Evolutionary conservation across 1,140 invertebrate species (phyloP), one percentile per base, ranked within the genome.

Genomic region (Ephestia elutella): DNA sequence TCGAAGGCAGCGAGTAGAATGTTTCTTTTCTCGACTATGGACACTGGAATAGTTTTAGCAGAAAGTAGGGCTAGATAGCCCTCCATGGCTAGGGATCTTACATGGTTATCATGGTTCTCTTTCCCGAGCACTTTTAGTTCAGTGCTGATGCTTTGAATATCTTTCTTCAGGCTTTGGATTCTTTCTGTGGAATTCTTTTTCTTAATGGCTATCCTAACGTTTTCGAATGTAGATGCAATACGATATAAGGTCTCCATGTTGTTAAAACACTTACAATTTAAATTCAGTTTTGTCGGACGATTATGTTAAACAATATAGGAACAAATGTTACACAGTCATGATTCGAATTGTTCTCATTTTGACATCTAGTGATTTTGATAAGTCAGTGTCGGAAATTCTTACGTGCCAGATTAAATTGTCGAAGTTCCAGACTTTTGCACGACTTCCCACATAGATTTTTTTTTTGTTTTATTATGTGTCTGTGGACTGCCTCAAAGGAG

Each of bases 81-180:
- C 59, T 87, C 81, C 84, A 87, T 87, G 3, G 82, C 82, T 15
- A 84, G 50, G 1, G 82, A 78, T 32, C 84, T 65, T 17, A 82
- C 19, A 32, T 73, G 75, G 13, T 72, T 64, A 21, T 75, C 78
- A 60, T 80, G 80, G 59, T 80, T 80, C 49, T 78, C 75, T 54
- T 77, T 81, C 5, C 84, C 76, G 13, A 86, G 60, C 21, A 74
- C 63, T 10, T 68, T 62, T 7, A 87, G 63, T 17, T 87, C 82
- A 0, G 70, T 73, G 15, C 66, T 71, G 0, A 87, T 57, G 32
- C 57, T 65, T 25, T 79, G 73, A 21, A 85, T 80, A 44, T 85
- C 78, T 48, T 71, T 82, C 54, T 84, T 87, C 9, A 85, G 62
- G 19, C 38, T 71, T 18, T 73, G 68, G 0, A 82, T 54, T 19